Base-by-base conservation (phyloP, 2,888 invertebrate species). In the Stomorhina lunata region DNA sequence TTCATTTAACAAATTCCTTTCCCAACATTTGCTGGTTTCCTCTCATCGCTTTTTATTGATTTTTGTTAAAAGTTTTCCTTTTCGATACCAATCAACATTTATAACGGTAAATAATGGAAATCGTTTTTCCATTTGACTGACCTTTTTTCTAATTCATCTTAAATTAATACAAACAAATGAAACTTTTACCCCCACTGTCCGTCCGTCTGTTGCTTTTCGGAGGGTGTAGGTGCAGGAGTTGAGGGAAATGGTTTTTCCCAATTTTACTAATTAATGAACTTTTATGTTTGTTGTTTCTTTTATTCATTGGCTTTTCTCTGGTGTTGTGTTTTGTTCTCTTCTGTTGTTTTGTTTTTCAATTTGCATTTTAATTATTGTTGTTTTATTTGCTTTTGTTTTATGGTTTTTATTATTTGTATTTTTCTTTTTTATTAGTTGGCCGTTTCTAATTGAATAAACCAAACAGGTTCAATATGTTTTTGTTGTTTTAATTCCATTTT, bases 201-300 rank as follows among this genome's bases (percentile, higher is more conserved):
- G 6, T 17, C 4, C 20, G 6, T 22, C 1, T 45, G 15, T 25
- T 6, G 1, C 17, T n/a, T 15, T 45, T 17, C 12, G 37, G 20
- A 22, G 12, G 17, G 1, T 4, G 6, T 7, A 20, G 32, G 27
- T 34, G 29, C 6, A 32, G 15, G 29, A 3, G 9, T 63, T 32
- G 40, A 45, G 10, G n/a, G 22, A 27, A 43, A 57, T 34, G 15
- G 29, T 29, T 50, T 59, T 45, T 40, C 6, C 15, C 37, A 65
- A 59, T 69, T 75, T 79, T n/a, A 63, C 57, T 82, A 78, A 82
- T 82, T 82, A 82, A 75, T 75, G 53, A 79, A 79, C 69, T 55
- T 66, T 81, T 15, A 59, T 29, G 15, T 32, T 55, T 37, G 37
- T 57, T 57, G 15, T 43, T 63, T 32, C 12, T 20, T n/a, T n/a